Evolutionary conservation across 1,140 invertebrate genomes (phyloP).

Genomic region (Ips nitidus): DNA sequence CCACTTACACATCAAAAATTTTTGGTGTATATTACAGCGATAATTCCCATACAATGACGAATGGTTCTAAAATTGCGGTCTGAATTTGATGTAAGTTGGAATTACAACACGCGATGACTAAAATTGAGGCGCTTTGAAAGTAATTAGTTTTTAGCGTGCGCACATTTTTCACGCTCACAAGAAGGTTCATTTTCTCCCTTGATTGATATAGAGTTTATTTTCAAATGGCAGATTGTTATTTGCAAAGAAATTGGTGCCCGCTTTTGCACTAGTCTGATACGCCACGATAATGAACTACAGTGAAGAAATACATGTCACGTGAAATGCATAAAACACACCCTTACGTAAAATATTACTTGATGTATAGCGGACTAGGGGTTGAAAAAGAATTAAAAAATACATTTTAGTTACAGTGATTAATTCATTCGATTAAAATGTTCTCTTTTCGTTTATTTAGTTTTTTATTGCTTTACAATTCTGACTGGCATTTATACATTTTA

Average conservation of each 20-base stretch:
- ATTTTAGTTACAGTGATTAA: too few relatives aligned
- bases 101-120: slow-evolving; percentile 23
- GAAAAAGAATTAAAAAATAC: too few relatives aligned
- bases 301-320: too few relatives aligned
- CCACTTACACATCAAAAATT: slow-evolving; percentile 21
- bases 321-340: too few relatives aligned
- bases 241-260: neutral
- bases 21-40: slow-evolving; percentile 4
- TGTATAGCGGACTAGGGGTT: too few relatives aligned
- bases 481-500: too few relatives aligned
- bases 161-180: slow-evolving; percentile 6
- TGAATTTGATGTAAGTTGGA: slow-evolving; percentile 19
- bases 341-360: too few relatives aligned
- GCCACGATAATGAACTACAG: too few relatives aligned
- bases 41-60: slow-evolving; percentile 20
- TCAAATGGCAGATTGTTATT: neutral
- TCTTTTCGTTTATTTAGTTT: too few relatives aligned
- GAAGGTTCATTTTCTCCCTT: slow-evolving; percentile 10
- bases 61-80: slow-evolving; percentile 20
- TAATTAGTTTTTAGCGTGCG: slow-evolving; percentile 31
- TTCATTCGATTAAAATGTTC: too few relatives aligned
- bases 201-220: slow-evolving; percentile 2
- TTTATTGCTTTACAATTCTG: too few relatives aligned
- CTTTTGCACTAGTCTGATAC: neutral
- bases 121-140: slow-evolving; percentile 24